Conservation (phyloP, 2,113 vertebrate species). For the Rhinoptilus africanus region DNA sequence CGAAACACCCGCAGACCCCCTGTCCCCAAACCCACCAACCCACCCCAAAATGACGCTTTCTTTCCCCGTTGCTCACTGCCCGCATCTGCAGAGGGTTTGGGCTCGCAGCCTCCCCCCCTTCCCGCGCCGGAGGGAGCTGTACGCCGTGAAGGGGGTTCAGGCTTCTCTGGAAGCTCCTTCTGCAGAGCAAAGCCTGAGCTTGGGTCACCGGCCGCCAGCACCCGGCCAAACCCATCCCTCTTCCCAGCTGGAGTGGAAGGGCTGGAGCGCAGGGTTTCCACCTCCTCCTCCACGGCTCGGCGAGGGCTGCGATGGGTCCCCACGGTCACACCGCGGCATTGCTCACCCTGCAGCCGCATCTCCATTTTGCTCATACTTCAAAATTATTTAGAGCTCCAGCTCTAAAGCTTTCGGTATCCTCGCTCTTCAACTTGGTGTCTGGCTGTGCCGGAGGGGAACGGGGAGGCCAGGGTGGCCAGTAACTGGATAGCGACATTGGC, state of each 20-base stretch:
- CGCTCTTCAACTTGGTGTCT: background rate
- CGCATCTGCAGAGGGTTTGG: background rate
- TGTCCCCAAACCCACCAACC: background rate
- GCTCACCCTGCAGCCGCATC: background rate
- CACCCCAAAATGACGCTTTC: background rate
- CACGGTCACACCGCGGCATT: rapidly evolving
- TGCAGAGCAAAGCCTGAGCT: background rate
- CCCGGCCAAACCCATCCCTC: rapidly evolving
- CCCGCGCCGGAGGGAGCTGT: background rate
- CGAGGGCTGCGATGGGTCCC: rapidly evolving
- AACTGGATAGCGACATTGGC: background rate
- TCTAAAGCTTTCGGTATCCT: background rate
- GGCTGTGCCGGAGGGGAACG: rapidly evolving
- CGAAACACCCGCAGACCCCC: background rate
- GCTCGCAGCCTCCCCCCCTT: rapidly evolving
- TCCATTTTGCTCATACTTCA: background rate
- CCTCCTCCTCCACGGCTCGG: rapidly evolving
- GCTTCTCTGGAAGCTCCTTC: background rate
- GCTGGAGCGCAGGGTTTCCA: background rate
- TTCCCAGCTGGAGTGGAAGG: background rate
- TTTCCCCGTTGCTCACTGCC: background rate
- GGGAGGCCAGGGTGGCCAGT: background rate
- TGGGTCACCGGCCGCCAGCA: rapidly evolving
- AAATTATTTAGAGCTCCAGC: background rate
- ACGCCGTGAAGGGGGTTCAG: rapidly evolving